Evolutionary conservation across 2,888 invertebrate genomes (phyloP).

Genomic region (Callimorpha dominula): DNA sequence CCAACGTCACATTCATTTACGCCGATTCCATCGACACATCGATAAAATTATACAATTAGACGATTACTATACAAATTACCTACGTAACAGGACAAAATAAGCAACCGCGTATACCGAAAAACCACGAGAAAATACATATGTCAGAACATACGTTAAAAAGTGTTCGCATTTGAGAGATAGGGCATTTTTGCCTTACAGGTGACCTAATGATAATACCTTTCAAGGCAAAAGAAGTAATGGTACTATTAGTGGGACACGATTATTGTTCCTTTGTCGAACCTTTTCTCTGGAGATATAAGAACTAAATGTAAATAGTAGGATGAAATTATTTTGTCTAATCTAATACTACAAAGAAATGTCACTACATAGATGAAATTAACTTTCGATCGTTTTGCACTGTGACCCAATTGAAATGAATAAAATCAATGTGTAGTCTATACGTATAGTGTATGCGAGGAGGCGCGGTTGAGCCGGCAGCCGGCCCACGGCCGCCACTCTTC

Average conservation of each 20-base stretch:
- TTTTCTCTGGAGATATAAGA: not conserved
- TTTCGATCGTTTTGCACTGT: conserved; percentile 7
- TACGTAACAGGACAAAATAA: not conserved
- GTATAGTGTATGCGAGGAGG: conserved; percentile 11
- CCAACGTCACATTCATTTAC: conserved; percentile 34
- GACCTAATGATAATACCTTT: not conserved
- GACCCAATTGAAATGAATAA: conserved; percentile 21
- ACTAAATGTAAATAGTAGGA: not conserved
- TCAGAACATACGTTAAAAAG: not conserved
- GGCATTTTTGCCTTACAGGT: not conserved
- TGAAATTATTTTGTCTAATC: not conserved
- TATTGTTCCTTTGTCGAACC: not conserved
- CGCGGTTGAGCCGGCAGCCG: conserved; percentile 1
- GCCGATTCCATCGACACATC: conserved; percentile 19
- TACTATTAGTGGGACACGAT: not conserved
- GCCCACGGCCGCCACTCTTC: conserved; percentile 9
- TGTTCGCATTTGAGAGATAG: not conserved
- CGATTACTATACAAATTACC: not conserved
- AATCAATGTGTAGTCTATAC: conserved; percentile 20
- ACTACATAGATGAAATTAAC: conserved; percentile 7
- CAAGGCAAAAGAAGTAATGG: not conserved
- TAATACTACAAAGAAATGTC: not conserved
- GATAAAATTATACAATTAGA: conserved; percentile 1
- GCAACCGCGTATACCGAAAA: not conserved
- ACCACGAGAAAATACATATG: not conserved